phyloP scores from a whole-genome alignment of 2,888 invertebrate species.

The Tipula lateralis region DNA sequence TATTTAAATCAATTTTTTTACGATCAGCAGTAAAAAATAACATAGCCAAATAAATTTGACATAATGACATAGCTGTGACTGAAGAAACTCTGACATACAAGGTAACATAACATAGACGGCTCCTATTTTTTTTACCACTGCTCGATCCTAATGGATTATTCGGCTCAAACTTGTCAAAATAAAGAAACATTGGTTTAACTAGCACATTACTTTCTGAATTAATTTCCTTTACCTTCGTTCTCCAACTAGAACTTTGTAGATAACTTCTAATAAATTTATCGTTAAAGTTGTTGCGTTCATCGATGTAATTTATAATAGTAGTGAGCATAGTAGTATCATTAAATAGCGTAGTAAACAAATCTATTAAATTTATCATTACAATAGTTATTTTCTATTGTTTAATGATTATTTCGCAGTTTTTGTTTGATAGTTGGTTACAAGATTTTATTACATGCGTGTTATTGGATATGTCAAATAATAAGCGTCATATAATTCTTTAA shows the following conservation, averaged over 20 bases:
- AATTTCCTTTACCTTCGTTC: background rate
- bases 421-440: too few species aligned
- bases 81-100: too few species aligned
- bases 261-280: too few species aligned
- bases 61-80: too few species aligned
- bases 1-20: background rate
- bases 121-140: background rate
- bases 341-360: too few species aligned
- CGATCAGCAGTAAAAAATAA: background rate
- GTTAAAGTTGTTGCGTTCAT: too few species aligned
- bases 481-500: background rate
- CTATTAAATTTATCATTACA: too few species aligned
- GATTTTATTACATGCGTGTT: background rate
- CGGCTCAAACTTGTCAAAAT: background rate
- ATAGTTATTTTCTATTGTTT: too few species aligned
- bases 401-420: too few species aligned
- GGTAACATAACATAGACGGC: background rate
- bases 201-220: background rate
- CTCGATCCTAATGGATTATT: background rate
- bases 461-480: background rate
- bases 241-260: background rate
- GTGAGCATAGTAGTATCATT: too few species aligned
- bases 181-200: background rate
- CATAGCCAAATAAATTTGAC: background rate
- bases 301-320: too few species aligned